Conservation (phyloP, 2,888 invertebrate genomes). For the Leptinotarsa juncta region DNA sequence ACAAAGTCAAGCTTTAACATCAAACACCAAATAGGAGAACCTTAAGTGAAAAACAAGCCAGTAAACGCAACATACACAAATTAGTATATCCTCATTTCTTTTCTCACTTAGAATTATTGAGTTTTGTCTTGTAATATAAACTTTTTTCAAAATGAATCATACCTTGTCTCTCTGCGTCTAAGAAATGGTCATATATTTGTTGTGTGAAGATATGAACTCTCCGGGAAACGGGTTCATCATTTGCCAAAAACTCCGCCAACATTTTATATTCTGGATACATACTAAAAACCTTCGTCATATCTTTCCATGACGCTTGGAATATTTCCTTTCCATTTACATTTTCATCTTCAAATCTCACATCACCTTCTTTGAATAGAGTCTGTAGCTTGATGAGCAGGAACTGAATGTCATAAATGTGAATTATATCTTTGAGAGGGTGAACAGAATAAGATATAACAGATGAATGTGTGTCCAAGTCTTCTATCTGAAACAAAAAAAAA, state of each 20-base stretch:
- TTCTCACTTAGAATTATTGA: background rate
- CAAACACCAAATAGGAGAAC: too few relatives aligned
- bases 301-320: conserved; percentile 37
- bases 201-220: conserved; percentile 38
- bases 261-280: conserved; percentile 32
- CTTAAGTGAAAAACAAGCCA: too few relatives aligned
- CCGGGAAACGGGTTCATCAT: conserved; percentile 27
- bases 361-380: conserved; percentile 37
- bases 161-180: conserved; percentile 34
- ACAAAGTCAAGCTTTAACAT: too few relatives aligned
- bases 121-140: background rate
- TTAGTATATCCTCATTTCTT: background rate
- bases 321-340: background rate
- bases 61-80: too few relatives aligned
- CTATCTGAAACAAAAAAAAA: conserved; percentile 35
- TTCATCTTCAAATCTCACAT: conserved; percentile 34
- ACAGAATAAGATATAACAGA: conserved; percentile 41
- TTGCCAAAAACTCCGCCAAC: conserved; percentile 28
- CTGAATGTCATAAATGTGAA: conserved; percentile 45
- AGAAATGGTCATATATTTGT: conserved; percentile 30
- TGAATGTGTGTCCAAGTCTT: conserved; percentile 33
- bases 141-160: conserved; percentile 14
- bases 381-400: conserved; percentile 41
- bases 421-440: conserved; percentile 41
- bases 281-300: conserved; percentile 34